phyloP scores from a whole-genome alignment of 2,113 vertebrate species.

The Cavia porcellus region DNA sequence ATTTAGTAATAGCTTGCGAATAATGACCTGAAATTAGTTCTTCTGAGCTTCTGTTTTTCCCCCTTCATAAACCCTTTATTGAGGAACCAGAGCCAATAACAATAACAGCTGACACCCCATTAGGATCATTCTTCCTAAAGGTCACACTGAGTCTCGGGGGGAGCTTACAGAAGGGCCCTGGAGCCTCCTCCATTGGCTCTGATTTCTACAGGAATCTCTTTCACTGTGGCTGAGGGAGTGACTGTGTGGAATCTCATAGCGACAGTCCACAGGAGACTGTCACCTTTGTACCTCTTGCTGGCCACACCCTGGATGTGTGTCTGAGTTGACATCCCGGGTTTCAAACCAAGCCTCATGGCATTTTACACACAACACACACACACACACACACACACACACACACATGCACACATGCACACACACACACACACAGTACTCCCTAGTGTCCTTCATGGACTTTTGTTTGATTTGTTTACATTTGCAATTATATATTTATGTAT shows the following conservation, averaged over 20 bases:
- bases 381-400: neutral
- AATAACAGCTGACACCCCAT: conserved; percentile 31
- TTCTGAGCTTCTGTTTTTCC: conserved; percentile 58
- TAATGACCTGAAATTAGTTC: conserved; percentile 65
- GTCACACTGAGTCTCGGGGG: conserved; percentile 55
- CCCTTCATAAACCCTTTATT: conserved; percentile 76
- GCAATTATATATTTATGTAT: neutral
- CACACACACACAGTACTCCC: neutral
- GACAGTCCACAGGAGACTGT: rapidly evolving
- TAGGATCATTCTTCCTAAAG: conserved; percentile 45
- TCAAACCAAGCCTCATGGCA: neutral
- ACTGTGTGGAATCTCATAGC: rapidly evolving
- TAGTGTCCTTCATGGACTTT: neutral
- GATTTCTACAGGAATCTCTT: conserved; percentile 12
- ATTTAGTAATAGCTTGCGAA: conserved; percentile 81
- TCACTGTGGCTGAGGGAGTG: neutral
- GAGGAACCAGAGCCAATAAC: conserved; percentile 68
- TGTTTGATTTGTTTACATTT: neutral
- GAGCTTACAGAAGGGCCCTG: neutral
- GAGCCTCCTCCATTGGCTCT: neutral
- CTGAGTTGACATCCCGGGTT: neutral
- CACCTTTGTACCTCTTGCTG: neutral
- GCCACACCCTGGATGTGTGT: rapidly evolving
- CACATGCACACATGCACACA: neutral
- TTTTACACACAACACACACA: neutral